Evolutionary conservation across 2,888 invertebrate species (phyloP).

Genomic region (Dascillus cervinus): DNA sequence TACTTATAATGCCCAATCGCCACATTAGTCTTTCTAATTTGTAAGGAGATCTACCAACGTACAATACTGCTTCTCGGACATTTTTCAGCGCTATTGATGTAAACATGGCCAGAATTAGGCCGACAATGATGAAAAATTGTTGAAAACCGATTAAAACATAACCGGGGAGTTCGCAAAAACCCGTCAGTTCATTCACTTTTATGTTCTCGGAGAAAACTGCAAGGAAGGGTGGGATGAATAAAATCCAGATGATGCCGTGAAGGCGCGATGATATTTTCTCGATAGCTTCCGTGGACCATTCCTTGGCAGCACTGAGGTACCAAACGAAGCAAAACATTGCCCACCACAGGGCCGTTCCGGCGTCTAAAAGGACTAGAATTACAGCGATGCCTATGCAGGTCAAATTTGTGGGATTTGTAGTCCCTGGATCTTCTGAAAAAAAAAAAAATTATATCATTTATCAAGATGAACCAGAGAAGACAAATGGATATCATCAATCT

Average conservation of each 20-base stretch:
- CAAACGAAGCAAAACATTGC: constrained; percentile 81
- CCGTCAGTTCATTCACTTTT: constrained; percentile 71
- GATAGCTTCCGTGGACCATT: constrained; percentile 89
- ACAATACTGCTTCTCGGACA: constrained; percentile 54
- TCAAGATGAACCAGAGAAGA: background rate
- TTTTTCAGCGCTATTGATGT: constrained; percentile 71
- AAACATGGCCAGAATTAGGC: constrained; percentile 62
- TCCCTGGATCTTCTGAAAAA: constrained; percentile 7
- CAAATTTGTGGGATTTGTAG: constrained; percentile 11
- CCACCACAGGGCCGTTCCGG: constrained; percentile 82
- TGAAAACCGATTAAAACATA: constrained; percentile 26
- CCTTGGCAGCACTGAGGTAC: constrained; percentile 83
- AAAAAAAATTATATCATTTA: background rate
- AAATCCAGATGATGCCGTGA: constrained; percentile 82
- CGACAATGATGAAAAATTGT: constrained; percentile 43
- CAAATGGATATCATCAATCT: background rate
- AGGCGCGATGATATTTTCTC: constrained; percentile 79
- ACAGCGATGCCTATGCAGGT: constrained; percentile 29
- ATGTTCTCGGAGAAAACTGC: constrained; percentile 72
- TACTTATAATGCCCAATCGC: constrained; percentile 69
- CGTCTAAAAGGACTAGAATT: constrained; percentile 55
- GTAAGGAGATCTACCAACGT: constrained; percentile 50
- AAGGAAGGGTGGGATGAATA: constrained; percentile 78
- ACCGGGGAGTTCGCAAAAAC: constrained; percentile 65
- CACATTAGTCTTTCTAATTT: constrained; percentile 62